A percentile compares a stretch with the other conserved stretches of the same genome.
Evolutionary conservation across 53 echinoderm and acorn worm species (phyloP).

Genomic region (Zoroaster sp.): DNA sequence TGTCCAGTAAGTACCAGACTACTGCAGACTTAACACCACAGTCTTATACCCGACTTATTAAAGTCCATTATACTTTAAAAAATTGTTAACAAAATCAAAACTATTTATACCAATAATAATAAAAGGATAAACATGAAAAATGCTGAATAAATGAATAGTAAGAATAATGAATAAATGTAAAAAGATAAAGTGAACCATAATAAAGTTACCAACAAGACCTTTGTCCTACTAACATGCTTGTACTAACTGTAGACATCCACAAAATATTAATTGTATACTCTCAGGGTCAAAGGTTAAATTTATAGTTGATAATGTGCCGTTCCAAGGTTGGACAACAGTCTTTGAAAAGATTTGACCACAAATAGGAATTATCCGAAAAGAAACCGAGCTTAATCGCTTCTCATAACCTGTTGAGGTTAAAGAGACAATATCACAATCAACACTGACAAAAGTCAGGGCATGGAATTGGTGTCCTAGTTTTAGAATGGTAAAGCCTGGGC

Average conservation of each 20-base stretch:
- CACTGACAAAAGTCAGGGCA: no score
- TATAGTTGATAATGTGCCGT: no score
- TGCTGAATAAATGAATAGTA: not conserved
- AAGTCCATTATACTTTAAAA: constrained; percentile 2
- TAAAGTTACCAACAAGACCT: constrained; percentile 17
- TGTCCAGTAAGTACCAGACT: not conserved
- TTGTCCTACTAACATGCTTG: constrained; percentile 7
- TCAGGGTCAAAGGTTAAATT: not conserved
- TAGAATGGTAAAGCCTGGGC: no score
- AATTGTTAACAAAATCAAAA: not conserved
- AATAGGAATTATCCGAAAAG: no score
- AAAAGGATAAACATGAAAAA: constrained; percentile 45
- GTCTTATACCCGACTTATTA: constrained; percentile 13
- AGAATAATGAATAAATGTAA: constrained; percentile 51
- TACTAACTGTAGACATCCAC: not conserved
- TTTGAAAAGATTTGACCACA: no score
- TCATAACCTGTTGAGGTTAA: no score
- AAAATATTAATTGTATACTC: not conserved
- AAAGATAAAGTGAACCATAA: constrained; percentile 9
- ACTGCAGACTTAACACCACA: not conserved
- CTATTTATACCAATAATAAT: constrained; percentile 16
- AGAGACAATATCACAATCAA: no score
- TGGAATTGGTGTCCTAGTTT: no score
- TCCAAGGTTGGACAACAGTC: no score
- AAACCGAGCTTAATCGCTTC: no score